Evolutionary conservation across 2,888 invertebrate genomes (phyloP).

Genomic region (Eurytoma californica): DNA sequence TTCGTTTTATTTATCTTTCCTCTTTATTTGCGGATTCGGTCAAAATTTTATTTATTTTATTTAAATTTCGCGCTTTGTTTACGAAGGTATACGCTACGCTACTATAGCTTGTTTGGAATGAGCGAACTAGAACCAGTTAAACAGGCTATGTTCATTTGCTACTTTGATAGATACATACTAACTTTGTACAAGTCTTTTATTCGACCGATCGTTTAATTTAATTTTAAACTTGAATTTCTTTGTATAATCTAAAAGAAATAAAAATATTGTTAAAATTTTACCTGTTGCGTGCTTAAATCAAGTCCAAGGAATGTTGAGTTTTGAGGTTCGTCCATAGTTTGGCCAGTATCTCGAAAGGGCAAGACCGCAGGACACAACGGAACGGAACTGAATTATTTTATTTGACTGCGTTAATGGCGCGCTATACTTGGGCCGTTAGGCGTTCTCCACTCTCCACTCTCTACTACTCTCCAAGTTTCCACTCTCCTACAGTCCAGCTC

Average conservation of each 20-base stretch:
- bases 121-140: slow-evolving; percentile 13
- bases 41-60: too few species aligned
- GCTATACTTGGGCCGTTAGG: too few species aligned
- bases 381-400: neutral
- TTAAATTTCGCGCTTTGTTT: too few species aligned
- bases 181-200: neutral
- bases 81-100: too few species aligned
- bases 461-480: neutral
- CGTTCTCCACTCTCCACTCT: neutral
- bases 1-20: too few species aligned
- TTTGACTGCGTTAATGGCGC: neutral
- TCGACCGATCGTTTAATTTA: neutral
- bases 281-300: slow-evolving; percentile 93
- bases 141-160: neutral
- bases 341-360: slow-evolving; percentile 16
- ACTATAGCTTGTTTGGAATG: neutral
- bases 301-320: slow-evolving; percentile 84
- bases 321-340: slow-evolving; percentile 64
- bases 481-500: too few species aligned
- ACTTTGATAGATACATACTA: neutral
- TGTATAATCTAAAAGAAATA: neutral
- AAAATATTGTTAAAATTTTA: slow-evolving; percentile 72
- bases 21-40: too few species aligned
- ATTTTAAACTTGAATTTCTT: neutral
- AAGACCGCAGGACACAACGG: neutral